Evolutionary conservation across 1,140 invertebrate species (phyloP), one percentile per base, ranked within the genome.

Genomic region (Drosophila kurseongensis): DNA sequence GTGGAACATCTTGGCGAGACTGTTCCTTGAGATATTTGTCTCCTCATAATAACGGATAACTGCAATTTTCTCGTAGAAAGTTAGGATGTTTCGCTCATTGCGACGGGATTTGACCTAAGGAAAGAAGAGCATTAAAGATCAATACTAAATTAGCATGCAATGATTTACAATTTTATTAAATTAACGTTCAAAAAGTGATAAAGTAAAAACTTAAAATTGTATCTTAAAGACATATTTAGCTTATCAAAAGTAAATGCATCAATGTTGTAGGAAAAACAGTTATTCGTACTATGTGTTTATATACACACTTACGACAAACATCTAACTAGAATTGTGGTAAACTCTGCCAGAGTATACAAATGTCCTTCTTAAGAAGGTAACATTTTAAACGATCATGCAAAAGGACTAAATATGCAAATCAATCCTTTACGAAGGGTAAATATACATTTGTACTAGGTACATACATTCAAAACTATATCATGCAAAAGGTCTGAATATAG

Each of bases 21-120:
- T 91, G 29, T 91, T 91, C 0, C 90, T 65, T 1, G 90, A 91
- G 4, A 91, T 83, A 40, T 91, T 91, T 13, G 86, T 91, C 41
- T 90, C 90, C 47, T 91, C 90, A 42, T 91, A 91, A 18, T 91
- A 91, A 3, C 90, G 90, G 55, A 91, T 91, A 0, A 91, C 90
- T 27, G 90, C 90, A 14, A 91, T 91, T 54, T 91, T 91, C 14
- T 91, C 90, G 58, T 91, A 91, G n/a, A 91, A 91, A 12, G 90
- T 91, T 4, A 91, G 63, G 48, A 91, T 91, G 16, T 91, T 91
- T 8, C 90, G 90, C n/a, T 91, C 90, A 55, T 91, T 91, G 14
- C 90, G 90, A 45, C 90, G 90, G 2, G 78, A 55, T 85, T 91
- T 91, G 4, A 9, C 13, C 63, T 86, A 52, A 9, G 7, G 4